Base-by-base conservation (phyloP, 2,113 vertebrate genomes). In the Penelope pileata region DNA sequence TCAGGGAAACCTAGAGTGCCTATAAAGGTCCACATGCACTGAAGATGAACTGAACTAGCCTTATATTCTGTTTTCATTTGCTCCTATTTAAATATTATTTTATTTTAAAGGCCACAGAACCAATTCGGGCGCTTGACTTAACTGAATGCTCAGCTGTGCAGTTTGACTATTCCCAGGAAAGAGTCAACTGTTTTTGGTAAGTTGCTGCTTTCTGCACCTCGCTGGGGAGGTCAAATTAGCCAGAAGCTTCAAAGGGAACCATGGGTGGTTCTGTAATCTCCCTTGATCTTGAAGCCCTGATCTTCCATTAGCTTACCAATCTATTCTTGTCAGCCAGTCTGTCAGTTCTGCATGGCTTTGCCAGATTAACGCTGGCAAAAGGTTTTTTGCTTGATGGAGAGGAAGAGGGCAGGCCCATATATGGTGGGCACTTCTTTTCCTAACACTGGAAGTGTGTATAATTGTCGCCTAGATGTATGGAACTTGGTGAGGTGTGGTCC, bases 141-240 rank as follows among this genome's bases (percentile, higher is more conserved):
- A 99, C 91, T 8, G 98, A 98, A 93, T 99, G 99, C 79, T 99
- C 99, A 24, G 99, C 99, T 4, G 98, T 99, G 40, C 99, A 99
- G 84, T 99, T 99, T 87, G 99, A 99, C 96, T 99, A 99, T 83
- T 99, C 99, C 74, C 99, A 99, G 94, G 98, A 99, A 74, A 98
- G 96, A 93, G 98, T 99, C 67, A 99, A 99, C 97, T 99, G 99
- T 93, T 99, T 99, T 96, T 99, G 99, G 99, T 99, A 97, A 98
- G 98, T 92, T 53, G n/a, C 72, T 72, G 30, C 36, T 80, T 87
- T 59, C 8, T 87, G 14, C 14, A 26, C 32, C 27, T 74, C 56
- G 23, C 59, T 78, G 43, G 27, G 12, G 81, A 72, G 23, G 17
- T 56, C 47, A 50, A 16, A 88, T 63, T 77, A 86, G 38, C 60